Evolutionary conservation across 2,113 vertebrate genomes (phyloP).

Genomic region (Phasianus colchicus): DNA sequence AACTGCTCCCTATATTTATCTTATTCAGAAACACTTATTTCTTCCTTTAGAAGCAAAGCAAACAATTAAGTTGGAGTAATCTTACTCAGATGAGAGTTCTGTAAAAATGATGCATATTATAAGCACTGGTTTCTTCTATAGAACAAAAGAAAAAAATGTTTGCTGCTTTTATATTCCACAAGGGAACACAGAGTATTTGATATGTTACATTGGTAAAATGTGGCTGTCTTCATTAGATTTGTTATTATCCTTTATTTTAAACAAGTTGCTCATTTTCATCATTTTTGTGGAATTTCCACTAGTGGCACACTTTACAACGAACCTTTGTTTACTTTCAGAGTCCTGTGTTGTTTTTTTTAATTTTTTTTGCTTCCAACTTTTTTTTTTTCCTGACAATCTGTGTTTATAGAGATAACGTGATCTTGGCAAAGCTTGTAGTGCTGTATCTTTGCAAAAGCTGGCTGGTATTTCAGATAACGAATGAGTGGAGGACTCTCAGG

Average conservation of each 20-base stretch:
- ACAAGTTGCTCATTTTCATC: not conserved
- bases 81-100: not conserved
- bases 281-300: not conserved
- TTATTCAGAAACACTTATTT: not conserved
- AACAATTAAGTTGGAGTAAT: not conserved
- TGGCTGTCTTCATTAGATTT: not conserved
- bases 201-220: not conserved
- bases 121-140: not conserved
- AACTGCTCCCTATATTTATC: not conserved
- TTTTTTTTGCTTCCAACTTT: not conserved
- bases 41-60: not conserved
- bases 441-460: conserved; percentile 53
- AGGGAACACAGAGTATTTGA: not conserved
- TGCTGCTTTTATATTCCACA: not conserved
- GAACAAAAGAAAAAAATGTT: not conserved
- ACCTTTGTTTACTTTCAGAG: conserved; percentile 58
- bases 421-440: conserved; percentile 60
- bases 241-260: not conserved
- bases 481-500: not conserved
- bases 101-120: not conserved
- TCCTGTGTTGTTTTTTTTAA: conserved; percentile 8
- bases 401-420: conserved; percentile 69
- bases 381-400: conserved; percentile 39
- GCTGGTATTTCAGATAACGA: conserved; percentile 67
- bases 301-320: not conserved